A percentile compares a stretch with the other conserved stretches of the same genome.
These are phyloP conservation scores for Acromyrmex echinatior DNA, from an alignment of 1,140 invertebrate species.

Conservation along the genomic window DNA sequence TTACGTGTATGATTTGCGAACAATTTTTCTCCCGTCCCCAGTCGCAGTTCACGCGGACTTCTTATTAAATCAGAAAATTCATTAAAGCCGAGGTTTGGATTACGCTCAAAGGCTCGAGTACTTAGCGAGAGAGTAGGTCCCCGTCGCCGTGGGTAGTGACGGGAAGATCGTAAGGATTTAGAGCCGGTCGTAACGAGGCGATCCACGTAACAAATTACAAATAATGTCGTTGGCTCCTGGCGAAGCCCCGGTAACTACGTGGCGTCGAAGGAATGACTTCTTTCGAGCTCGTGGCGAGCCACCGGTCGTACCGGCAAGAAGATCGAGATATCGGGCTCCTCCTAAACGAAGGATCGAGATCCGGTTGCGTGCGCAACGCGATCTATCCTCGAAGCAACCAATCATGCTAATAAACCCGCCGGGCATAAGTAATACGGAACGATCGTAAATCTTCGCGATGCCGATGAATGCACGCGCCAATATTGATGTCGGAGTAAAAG, in stretches of 20 bases:
- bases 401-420: conserved; percentile 74
- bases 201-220: conserved; percentile 70
- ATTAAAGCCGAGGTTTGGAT: conserved; percentile 56
- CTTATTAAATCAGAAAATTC: conserved; percentile 60
- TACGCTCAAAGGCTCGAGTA: conserved; percentile 43
- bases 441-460: conserved; percentile 70
- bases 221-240: conserved; percentile 55
- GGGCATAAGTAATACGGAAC: conserved; percentile 71
- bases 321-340: conserved; percentile 61
- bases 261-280: conserved; percentile 32
- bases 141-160: conserved; percentile 12
- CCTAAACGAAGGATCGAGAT: conserved; percentile 55
- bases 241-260: conserved; percentile 57
- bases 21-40: conserved; percentile 4
- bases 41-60: background rate
- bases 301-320: conserved; percentile 11
- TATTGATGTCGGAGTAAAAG: conserved; percentile 10
- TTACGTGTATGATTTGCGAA: background rate
- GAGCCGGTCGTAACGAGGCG: conserved; percentile 62
- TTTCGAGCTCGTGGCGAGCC: conserved; percentile 29
- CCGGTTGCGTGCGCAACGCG: conserved; percentile 64
- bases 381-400: conserved; percentile 69
- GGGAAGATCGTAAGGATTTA: conserved; percentile 49
- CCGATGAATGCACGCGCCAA: conserved; percentile 53
- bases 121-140: conserved; percentile 15